These are phyloP conservation scores for Azorinus chamasolen DNA, from an alignment of 2,888 invertebrate genomes.

Conservation along the genomic window DNA sequence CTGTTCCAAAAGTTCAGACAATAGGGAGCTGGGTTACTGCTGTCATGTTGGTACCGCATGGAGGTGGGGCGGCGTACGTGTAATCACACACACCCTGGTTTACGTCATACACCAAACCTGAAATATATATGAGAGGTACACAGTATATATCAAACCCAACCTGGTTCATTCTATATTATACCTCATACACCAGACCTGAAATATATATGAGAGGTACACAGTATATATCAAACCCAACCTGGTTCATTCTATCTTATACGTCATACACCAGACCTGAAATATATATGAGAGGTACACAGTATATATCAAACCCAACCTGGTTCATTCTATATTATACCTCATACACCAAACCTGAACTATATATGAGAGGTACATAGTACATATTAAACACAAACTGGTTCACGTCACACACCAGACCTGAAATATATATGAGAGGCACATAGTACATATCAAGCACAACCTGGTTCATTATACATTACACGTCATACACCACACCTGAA, in stretches of 20 bases:
- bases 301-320: slow-evolving; percentile 49
- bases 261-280: slow-evolving; percentile 60
- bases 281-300: too few relatives aligned
- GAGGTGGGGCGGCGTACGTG: slow-evolving; percentile 45
- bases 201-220: too few relatives aligned
- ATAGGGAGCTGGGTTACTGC: not conserved
- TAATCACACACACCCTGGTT: slow-evolving; percentile 53
- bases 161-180: too few relatives aligned
- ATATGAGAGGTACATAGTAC: too few relatives aligned
- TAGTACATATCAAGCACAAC: too few relatives aligned
- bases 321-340: too few relatives aligned
- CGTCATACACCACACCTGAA: slow-evolving; percentile 59
- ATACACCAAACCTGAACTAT: slow-evolving; percentile 58
- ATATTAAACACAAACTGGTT: slow-evolving; percentile 29
- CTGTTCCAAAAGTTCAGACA: too few relatives aligned
- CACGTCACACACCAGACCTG: slow-evolving; percentile 59
- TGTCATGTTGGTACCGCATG: slow-evolving; percentile 63
- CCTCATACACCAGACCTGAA: slow-evolving; percentile 59
- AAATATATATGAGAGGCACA: too few relatives aligned
- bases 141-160: slow-evolving; percentile 55
- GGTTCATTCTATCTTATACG: too few relatives aligned
- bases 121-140: too few relatives aligned
- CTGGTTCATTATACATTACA: too few relatives aligned
- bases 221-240: slow-evolving; percentile 51
- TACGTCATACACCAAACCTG: slow-evolving; percentile 56